Evolutionary conservation across 2,888 invertebrate genomes (phyloP).

Genomic region (Aleiodes alternator): DNA sequence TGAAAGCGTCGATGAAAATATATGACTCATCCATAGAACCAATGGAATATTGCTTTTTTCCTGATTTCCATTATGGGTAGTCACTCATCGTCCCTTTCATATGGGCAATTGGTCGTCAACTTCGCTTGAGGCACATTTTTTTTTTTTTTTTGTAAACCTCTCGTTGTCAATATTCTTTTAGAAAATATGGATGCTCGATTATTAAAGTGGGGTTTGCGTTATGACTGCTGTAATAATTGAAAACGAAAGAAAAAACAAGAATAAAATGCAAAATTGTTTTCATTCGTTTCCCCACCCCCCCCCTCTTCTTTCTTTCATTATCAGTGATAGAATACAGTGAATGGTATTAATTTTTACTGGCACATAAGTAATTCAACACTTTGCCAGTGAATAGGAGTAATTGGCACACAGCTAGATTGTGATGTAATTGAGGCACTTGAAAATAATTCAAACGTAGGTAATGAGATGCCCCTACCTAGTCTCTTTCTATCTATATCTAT

Average conservation of each 20-base stretch:
- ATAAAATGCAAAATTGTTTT: conserved; percentile 2
- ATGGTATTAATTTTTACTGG: not conserved
- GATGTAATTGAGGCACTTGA: conserved; percentile 66
- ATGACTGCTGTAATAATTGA: conserved; percentile 13
- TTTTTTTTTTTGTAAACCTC: too few relatives aligned
- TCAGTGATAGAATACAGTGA: not conserved
- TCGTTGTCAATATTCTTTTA: conserved; percentile 31
- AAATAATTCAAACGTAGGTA: conserved; percentile 64
- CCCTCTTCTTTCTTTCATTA: not conserved
- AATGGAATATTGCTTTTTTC: conserved; percentile 61
- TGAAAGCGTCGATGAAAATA: conserved; percentile 48
- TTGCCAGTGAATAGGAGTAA: conserved; percentile 61
- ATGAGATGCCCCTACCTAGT: conserved; percentile 61
- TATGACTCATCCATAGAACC: conserved; percentile 48
- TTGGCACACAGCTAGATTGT: conserved; percentile 71
- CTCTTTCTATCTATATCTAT: too few relatives aligned
- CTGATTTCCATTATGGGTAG: conserved; percentile 47
- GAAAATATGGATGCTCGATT: conserved; percentile 15
- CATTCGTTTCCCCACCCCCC: not conserved
- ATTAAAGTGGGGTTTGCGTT: conserved; percentile 19
- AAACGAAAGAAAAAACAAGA: not conserved
- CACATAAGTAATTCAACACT: not conserved
- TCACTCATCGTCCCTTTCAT: conserved; percentile 40
- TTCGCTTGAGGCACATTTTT: conserved; percentile 7
- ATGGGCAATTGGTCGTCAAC: conserved; percentile 45